Evolutionary conservation across 2,113 vertebrate species (phyloP), one percentile per base, ranked within the genome.

Genomic region (Calidris pygmaea): DNA sequence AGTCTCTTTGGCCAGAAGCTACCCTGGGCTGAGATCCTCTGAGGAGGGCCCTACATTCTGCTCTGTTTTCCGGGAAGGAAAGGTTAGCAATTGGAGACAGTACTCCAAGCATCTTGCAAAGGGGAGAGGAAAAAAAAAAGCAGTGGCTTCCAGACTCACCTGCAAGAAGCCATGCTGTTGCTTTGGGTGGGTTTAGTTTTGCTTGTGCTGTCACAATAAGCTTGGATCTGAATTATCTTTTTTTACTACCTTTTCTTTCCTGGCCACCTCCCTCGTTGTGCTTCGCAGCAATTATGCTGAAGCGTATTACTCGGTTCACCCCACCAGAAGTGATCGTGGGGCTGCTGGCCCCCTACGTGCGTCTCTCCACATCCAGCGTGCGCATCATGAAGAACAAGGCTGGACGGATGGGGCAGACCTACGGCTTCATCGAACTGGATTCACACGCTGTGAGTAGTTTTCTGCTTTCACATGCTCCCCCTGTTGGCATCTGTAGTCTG

Each of bases 391-490:
- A 99, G 97, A 99, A 99, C 88, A 99, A 99, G 92, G 98, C 98
- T 76, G 97, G 97, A 12, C 85, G 98, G 94, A 96, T 98, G 98
- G 95, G 98, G 95, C 95, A 99, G 97, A 98, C 99, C 96, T 98
- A 99, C 76, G 98, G 99, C 98, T 99, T 99, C 97, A 99, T 99
- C 35, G 99, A 99, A 59, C 99, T 99, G 94, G 99, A 99, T 48
- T 99, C 99, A 18, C 99, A 99, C 39, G 98, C 99, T 97, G 99
- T 99, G 94, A 97, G 98, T 97, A 22, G 18, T 13, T 82, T 68
- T 17, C 55, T 56, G 83, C 56, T 72, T 85, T 90, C 58, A 27
- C 18, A 1, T 65, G 48, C 52, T 92, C 82, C 32, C 47, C 9
- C 37, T 77, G 26, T 83, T 73, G 92, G 68, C 47, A 4, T 71